Percentiles rank a stretch among this genome's conserved stretches.
These are phyloP conservation scores for Theropithecus gelada DNA, from an alignment of 2,113 vertebrate species.

Conservation along the genomic window DNA sequence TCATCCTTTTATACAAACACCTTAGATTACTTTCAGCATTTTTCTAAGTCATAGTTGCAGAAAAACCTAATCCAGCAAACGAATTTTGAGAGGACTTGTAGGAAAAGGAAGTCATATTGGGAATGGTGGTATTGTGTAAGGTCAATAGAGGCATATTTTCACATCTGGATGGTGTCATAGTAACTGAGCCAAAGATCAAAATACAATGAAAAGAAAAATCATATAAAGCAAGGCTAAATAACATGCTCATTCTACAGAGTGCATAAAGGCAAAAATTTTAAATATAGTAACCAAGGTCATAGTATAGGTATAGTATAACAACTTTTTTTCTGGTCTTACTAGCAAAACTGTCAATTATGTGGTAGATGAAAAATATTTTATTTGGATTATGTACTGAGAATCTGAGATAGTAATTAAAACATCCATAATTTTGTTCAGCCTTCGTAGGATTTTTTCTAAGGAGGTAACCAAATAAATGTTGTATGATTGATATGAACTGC, in stretches of 20 bases:
- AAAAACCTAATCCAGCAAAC: slow-evolving; percentile 15
- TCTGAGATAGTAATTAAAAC: slow-evolving; percentile 28
- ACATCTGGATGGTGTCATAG: neutral
- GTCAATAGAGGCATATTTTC: neutral
- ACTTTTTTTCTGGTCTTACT: neutral
- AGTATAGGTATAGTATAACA: neutral
- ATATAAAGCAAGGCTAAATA: neutral
- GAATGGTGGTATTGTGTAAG: neutral
- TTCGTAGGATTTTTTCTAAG: neutral
- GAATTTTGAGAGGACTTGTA: neutral
- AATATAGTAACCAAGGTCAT: neutral
- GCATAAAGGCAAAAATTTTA: neutral
- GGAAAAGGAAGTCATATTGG: neutral
- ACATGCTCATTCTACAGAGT: neutral
- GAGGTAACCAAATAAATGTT: neutral
- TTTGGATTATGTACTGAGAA: slow-evolving; percentile 31
- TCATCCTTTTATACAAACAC: slow-evolving; percentile 14
- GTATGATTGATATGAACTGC: neutral
- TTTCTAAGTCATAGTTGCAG: slow-evolving; percentile 21
- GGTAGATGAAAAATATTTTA: slow-evolving; percentile 15
- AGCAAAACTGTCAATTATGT: neutral
- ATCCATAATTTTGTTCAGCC: neutral
- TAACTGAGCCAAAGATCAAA: slow-evolving; percentile 31
- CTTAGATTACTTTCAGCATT: slow-evolving; percentile 46
- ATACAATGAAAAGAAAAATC: slow-evolving; percentile 16